Evolutionary conservation across 1,140 invertebrate species (phyloP).

Genomic region (Drosophila murphyi): DNA sequence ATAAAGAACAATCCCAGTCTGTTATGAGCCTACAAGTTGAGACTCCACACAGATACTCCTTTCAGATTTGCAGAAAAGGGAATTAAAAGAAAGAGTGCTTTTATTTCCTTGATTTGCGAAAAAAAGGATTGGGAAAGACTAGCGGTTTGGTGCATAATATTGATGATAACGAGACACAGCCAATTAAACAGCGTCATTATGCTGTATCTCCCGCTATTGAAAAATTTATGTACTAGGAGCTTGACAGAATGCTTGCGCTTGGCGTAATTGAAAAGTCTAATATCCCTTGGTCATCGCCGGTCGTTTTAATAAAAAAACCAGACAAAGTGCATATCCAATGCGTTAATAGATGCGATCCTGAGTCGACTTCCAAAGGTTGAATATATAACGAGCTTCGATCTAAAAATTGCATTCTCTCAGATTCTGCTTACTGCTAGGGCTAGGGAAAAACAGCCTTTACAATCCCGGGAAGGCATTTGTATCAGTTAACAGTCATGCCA

Average conservation of each 20-base stretch:
- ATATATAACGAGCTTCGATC: too few species aligned
- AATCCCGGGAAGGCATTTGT: constrained; percentile 1
- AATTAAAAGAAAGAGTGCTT: background rate
- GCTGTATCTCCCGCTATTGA: background rate
- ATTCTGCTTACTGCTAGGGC: too few species aligned
- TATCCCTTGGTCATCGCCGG: background rate
- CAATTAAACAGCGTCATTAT: background rate
- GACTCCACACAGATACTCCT: too few species aligned
- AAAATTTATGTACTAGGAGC: background rate
- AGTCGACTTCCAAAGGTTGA: too few species aligned
- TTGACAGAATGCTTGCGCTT: background rate
- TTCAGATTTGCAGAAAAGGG: background rate
- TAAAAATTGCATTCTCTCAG: too few species aligned
- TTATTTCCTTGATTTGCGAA: background rate
- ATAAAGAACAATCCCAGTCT: too few species aligned
- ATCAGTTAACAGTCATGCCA: constrained; percentile 14
- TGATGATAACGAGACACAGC: background rate
- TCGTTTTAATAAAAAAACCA: background rate
- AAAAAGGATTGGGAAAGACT: background rate
- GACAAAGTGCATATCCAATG: background rate
- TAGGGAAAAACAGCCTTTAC: background rate
- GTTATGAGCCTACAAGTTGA: background rate
- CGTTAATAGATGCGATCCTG: too few species aligned
- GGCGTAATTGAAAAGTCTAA: background rate
- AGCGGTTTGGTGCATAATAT: background rate